phyloP scores from a whole-genome alignment of 2,888 invertebrate genomes.

The Thereva unica region DNA sequence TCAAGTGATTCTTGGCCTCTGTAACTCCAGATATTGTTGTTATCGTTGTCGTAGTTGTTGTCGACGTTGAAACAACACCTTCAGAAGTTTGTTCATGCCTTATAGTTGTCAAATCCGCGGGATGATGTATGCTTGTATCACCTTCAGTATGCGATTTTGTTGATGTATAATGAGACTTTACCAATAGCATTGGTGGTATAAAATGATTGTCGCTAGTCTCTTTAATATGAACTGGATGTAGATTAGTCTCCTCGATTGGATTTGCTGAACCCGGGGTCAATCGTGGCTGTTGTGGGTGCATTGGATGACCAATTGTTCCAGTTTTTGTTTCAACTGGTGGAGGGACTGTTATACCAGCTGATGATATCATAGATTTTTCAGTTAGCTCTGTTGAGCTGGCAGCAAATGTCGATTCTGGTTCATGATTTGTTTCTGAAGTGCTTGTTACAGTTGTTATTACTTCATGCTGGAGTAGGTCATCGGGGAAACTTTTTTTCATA shows the following conservation, averaged over 20 bases:
- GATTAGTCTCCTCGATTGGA: slow-evolving; percentile 25
- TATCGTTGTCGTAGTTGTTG: neutral
- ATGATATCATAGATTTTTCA: slow-evolving; percentile 25
- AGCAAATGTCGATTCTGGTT: slow-evolving; percentile 11
- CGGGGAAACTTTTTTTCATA: slow-evolving; percentile 52
- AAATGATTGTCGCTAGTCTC: slow-evolving; percentile 56
- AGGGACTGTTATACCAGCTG: slow-evolving; percentile 33
- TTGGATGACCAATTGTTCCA: slow-evolving; percentile 52
- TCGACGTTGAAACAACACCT: neutral
- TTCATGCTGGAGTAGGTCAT: slow-evolving; percentile 48
- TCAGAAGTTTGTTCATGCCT: slow-evolving; percentile 18
- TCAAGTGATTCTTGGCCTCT: slow-evolving; percentile 28
- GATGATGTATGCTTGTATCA: slow-evolving; percentile 17
- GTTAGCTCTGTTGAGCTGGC: slow-evolving; percentile 11
- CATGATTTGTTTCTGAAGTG: slow-evolving; percentile 38
- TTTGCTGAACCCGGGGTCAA: neutral
- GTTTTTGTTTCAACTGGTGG: slow-evolving; percentile 39
- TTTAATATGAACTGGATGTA: slow-evolving; percentile 44
- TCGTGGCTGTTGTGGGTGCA: slow-evolving; percentile 52
- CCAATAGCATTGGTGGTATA: slow-evolving; percentile 58
- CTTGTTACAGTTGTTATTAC: slow-evolving; percentile 40
- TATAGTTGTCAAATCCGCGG: neutral
- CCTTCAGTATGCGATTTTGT: slow-evolving; percentile 44
- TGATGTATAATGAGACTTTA: slow-evolving; percentile 57
- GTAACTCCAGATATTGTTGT: slow-evolving; percentile 8